Conservation (phyloP, 1,140 invertebrate species). For the Lysiphlebus fabarum region DNA sequence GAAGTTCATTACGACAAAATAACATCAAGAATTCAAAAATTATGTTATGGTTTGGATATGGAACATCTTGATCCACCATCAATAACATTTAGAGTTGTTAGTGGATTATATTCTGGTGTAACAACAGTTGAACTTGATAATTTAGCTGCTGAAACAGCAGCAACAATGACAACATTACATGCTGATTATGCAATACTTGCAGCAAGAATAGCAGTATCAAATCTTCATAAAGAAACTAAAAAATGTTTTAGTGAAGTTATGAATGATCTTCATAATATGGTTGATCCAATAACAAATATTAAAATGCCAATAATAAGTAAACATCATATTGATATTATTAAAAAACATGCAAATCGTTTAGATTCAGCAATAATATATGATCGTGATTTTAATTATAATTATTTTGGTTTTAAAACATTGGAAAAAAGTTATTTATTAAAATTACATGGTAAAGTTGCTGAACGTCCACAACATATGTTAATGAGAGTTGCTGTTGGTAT, state of each 20-base stretch:
- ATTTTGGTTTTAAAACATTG: slow-evolving; percentile 98
- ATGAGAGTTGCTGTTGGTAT: slow-evolving; percentile 98
- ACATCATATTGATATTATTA: slow-evolving; percentile 78
- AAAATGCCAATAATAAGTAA: slow-evolving; percentile 83
- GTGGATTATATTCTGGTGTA: slow-evolving; percentile 91
- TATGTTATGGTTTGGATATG: slow-evolving; percentile 94
- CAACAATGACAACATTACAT: slow-evolving; percentile 76
- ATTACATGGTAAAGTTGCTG: slow-evolving; percentile 90
- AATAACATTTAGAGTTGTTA: slow-evolving; percentile 87
- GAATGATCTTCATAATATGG: slow-evolving; percentile 76
- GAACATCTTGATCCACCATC: slow-evolving; percentile 91
- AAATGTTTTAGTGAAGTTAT: slow-evolving; percentile 84
- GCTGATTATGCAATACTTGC: slow-evolving; percentile 96
- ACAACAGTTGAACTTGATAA: slow-evolving; percentile 97
- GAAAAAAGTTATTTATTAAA: slow-evolving; percentile 94
- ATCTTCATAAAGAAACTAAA: slow-evolving; percentile 86
- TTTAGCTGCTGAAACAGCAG: slow-evolving; percentile 51
- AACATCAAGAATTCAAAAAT: slow-evolving; percentile 89
- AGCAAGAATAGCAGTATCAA: slow-evolving; percentile 93
- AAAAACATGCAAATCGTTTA: slow-evolving; percentile 80
- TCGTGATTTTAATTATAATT: slow-evolving; percentile 95
- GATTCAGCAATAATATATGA: slow-evolving; percentile 98
- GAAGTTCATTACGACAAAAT: slow-evolving; percentile 97
- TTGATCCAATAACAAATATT: slow-evolving; percentile 70
- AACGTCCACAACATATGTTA: slow-evolving; percentile 97